A percentile compares a stretch with the other conserved stretches of the same genome.
Conservation (phyloP, 2,797 vertebrate species). For the Microctenopoma stevenorrisi region DNA sequence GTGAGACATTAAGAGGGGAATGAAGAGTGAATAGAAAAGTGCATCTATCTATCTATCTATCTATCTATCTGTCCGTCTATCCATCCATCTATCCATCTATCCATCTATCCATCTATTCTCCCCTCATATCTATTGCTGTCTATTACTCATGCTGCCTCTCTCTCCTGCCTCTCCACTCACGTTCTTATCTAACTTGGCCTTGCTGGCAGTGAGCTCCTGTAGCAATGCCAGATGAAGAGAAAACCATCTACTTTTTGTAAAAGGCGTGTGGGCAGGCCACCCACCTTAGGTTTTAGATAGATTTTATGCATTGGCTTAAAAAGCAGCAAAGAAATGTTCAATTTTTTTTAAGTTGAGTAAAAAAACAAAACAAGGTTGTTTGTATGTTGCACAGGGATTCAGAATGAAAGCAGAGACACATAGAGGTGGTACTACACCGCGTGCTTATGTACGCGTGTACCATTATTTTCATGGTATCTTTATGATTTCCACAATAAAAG, state of each 20-base stretch:
- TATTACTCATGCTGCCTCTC: conserved; percentile 65
- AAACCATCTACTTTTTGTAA: conserved; percentile 64
- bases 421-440: neutral
- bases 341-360: conserved; percentile 11
- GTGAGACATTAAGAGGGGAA: conserved; percentile 25
- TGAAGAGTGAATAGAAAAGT: conserved; percentile 22
- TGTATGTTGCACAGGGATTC: conserved; percentile 25
- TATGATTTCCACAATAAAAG: neutral
- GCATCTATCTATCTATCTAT: conserved; percentile 9
- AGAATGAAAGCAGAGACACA: conserved; percentile 7
- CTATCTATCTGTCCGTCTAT: conserved; percentile 2
- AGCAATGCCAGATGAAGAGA: conserved; percentile 65
- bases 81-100: conserved; percentile 29
- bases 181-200: conserved; percentile 70
- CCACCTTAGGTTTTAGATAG: conserved; percentile 68
- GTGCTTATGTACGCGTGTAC: neutral
- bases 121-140: conserved; percentile 18
- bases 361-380: conserved; percentile 18
- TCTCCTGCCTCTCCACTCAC: conserved; percentile 62
- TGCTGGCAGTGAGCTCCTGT: conserved; percentile 44
- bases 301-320: conserved; percentile 51
- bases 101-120: conserved; percentile 17
- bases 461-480: no score
- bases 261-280: conserved; percentile 64
- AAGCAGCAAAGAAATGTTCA: conserved; percentile 44